phyloP scores from a whole-genome alignment of 2,888 invertebrate genomes.

The Limnephilus lunatus region DNA sequence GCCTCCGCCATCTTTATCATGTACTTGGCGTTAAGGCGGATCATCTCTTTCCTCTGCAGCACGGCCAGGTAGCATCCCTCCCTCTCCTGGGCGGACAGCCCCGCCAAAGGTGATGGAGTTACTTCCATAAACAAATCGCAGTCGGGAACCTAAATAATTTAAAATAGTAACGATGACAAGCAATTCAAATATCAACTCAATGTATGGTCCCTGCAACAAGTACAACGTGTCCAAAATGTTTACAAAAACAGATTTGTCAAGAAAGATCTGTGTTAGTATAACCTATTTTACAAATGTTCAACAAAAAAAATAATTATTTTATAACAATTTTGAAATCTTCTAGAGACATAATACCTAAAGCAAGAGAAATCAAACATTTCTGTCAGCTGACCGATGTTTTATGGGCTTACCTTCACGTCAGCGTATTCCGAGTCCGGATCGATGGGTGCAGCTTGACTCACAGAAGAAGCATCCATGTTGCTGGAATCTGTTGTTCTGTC shows the following conservation, averaged over 20 bases:
- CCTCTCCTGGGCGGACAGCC: slow-evolving; percentile 74
- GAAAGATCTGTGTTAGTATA: no score
- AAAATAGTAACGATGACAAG: not conserved
- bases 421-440: slow-evolving; percentile 75
- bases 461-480: not conserved
- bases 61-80: slow-evolving; percentile 84
- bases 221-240: no score
- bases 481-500: not conserved
- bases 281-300: not conserved
- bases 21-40: slow-evolving; percentile 87
- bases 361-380: not conserved
- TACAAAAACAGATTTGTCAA: no score
- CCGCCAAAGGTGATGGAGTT: slow-evolving; percentile 77
- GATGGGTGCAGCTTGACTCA: slow-evolving; percentile 67
- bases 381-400: not conserved
- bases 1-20: slow-evolving; percentile 91
- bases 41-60: slow-evolving; percentile 84
- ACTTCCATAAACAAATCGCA: slow-evolving; percentile 84
- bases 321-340: not conserved
- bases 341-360: no score
- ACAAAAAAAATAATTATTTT: not conserved
- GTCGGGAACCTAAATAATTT: slow-evolving; percentile 79
- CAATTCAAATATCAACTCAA: no score
- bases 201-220: no score
- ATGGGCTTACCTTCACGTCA: slow-evolving; percentile 68